Percentiles rank a stretch among this genome's conserved stretches.
These are phyloP conservation scores for Onychostruthus taczanowskii DNA, from an alignment of 2,113 vertebrate species.

Conservation along the genomic window DNA sequence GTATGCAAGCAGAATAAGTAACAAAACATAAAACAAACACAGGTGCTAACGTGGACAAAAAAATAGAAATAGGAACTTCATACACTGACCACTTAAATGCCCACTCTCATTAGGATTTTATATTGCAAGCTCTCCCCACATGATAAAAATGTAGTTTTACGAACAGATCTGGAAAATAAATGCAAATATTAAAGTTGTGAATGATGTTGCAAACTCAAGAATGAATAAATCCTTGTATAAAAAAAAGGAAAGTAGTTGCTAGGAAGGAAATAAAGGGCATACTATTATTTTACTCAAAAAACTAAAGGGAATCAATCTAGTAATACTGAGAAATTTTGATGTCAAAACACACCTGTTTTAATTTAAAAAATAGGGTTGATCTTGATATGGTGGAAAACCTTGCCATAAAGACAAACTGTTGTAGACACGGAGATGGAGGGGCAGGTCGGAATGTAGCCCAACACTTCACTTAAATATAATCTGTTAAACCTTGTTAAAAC, in stretches of 20 bases:
- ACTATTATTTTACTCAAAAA: background rate
- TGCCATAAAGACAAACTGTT: background rate
- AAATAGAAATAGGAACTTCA: background rate
- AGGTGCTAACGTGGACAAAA: background rate
- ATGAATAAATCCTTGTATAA: background rate
- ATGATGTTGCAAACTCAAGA: background rate
- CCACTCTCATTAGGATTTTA: background rate
- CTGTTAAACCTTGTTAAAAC: background rate
- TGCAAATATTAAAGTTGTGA: background rate
- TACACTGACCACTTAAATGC: background rate
- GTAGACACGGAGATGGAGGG: background rate
- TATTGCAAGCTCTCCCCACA: background rate
- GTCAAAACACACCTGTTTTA: background rate
- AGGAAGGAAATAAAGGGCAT: background rate
- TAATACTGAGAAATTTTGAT: background rate
- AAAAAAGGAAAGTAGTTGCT: background rate
- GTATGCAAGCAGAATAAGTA: background rate
- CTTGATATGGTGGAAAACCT: background rate
- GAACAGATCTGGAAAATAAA: background rate
- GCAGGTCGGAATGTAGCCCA: background rate
- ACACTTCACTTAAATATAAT: background rate
- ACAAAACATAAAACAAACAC: background rate
- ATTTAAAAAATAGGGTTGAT: background rate
- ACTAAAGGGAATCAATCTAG: accelerated
- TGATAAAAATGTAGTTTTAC: background rate